Conservation (phyloP, 2,113 vertebrate genomes). For the human region GRCh38 chr17:31902501-31903000, state of each 20-base stretch:
- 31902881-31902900: not conserved
- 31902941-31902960: not conserved
- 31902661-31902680: constrained; percentile 23
- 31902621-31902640: constrained; percentile 23
- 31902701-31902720: constrained; percentile 19
- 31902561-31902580: not conserved
- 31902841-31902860: not conserved
- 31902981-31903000: not conserved
- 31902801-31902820: constrained; percentile 20
- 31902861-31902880: not conserved
- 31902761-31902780: constrained; percentile 63
- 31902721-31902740: constrained; percentile 42
- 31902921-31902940: not conserved
- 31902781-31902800: not conserved
- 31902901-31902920: not conserved
- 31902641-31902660: not conserved
- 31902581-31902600: not conserved
- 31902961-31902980: not conserved
- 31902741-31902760: constrained; percentile 58
- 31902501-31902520: not conserved
- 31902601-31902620: not conserved
- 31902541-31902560: constrained; percentile 32
- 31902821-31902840: not conserved
- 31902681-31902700: constrained; percentile 25
- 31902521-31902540: not conserved